Evolutionary conservation across 2,113 vertebrate species (phyloP).

Genomic region (Spea multiplicata): DNA sequence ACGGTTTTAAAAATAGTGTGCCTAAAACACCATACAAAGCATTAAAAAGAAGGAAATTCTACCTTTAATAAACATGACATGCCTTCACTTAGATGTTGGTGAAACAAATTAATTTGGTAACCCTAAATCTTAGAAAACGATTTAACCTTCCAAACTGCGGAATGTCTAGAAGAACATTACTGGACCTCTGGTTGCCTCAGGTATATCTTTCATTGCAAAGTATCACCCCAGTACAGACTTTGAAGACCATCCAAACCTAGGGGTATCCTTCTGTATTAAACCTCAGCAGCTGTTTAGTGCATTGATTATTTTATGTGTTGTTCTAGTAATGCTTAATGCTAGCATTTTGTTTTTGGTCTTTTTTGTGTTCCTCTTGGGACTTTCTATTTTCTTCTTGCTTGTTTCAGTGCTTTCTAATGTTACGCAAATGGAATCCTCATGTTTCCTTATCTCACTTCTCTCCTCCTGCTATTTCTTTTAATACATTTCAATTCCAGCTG

Average conservation of each 20-base stretch:
- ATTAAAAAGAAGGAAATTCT: not conserved
- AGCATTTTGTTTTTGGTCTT: slow-evolving; percentile 27
- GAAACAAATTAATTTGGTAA: not conserved
- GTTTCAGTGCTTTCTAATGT: slow-evolving; percentile 45
- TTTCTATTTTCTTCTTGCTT: slow-evolving; percentile 9
- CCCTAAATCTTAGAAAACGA: not conserved
- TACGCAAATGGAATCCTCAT: slow-evolving; percentile 46
- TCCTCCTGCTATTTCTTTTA: slow-evolving; percentile 24
- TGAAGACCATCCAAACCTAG: slow-evolving; percentile 31
- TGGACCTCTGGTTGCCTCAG: not conserved
- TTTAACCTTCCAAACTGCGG: not conserved
- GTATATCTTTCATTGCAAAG: not conserved
- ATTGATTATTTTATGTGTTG: slow-evolving; percentile 46
- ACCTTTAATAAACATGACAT: not conserved
- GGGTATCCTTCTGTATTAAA: slow-evolving; percentile 25
- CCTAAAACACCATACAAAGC: not conserved
- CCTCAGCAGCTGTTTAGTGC: slow-evolving; percentile 30
- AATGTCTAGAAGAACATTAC: not conserved
- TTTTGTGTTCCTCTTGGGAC: slow-evolving; percentile 22
- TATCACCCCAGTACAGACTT: not conserved
- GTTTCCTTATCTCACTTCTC: slow-evolving; percentile 43
- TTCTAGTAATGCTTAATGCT: slow-evolving; percentile 36
- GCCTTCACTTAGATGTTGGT: not conserved
- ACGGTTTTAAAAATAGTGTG: not conserved
- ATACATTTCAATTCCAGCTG: slow-evolving; percentile 32